These are phyloP conservation scores for Hemiprocne comata DNA, from an alignment of 2,113 vertebrate genomes.

Conservation along the genomic window DNA sequence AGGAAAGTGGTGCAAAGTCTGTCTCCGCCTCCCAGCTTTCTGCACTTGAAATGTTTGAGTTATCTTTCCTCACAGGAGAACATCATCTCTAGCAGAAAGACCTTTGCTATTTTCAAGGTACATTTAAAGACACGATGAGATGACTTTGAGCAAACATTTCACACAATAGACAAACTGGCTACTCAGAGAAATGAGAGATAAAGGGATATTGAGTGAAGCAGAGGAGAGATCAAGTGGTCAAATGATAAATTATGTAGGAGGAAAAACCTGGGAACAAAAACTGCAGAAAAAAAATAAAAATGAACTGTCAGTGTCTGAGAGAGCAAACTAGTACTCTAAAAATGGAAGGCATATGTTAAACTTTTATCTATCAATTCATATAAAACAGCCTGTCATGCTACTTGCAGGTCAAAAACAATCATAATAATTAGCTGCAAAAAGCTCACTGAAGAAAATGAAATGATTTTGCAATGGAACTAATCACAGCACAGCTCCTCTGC, in stretches of 20 bases:
- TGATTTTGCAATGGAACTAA: neutral
- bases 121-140: neutral
- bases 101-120: neutral
- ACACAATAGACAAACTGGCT: neutral
- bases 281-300: neutral
- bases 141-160: neutral
- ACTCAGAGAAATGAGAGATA: neutral
- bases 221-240: neutral
- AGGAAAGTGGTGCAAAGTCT: neutral
- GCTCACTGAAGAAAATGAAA: neutral
- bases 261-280: neutral
- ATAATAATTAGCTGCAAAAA: neutral
- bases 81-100: conserved; percentile 4
- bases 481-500: neutral
- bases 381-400: neutral
- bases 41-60: neutral
- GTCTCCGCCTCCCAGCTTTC: neutral
- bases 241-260: neutral
- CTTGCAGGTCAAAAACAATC: neutral
- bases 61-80: neutral
- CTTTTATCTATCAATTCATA: neutral
- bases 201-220: conserved; percentile 5
- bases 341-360: neutral
- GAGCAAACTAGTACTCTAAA: neutral
- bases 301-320: neutral